A percentile compares a stretch with the other conserved stretches of the same genome.
phyloP scores from a whole-genome alignment of 2,797 vertebrate species.

The Catamblyrhynchus diadema region DNA sequence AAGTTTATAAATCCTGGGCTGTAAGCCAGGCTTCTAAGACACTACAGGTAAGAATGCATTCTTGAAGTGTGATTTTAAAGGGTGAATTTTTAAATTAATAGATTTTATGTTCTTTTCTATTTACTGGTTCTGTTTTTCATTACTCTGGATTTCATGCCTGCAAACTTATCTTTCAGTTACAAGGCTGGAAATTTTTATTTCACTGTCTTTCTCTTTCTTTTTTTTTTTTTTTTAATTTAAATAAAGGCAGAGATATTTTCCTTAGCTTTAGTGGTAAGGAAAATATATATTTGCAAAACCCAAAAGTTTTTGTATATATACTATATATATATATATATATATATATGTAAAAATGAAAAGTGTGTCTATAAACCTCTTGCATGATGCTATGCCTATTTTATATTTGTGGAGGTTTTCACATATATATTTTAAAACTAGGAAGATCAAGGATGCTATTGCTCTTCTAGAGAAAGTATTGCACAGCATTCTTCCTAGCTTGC shows the following conservation, averaged over 20 bases:
- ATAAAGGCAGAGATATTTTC: background rate
- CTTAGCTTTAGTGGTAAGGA: background rate
- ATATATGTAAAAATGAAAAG: too few species aligned
- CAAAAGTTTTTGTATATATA: background rate
- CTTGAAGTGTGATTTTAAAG: background rate
- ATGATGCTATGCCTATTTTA: background rate
- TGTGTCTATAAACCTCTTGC: background rate
- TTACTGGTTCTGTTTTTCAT: background rate
- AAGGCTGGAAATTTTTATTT: background rate
- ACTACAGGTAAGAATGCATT: background rate
- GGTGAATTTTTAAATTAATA: background rate
- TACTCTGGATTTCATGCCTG: background rate
- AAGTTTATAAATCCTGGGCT: background rate
- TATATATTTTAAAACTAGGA: background rate
- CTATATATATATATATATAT: too few species aligned
- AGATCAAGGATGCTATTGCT: background rate
- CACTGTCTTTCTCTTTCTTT: background rate
- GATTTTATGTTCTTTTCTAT: background rate
- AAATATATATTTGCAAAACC: background rate
- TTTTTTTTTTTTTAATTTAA: background rate
- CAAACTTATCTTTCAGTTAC: background rate
- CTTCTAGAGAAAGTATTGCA: background rate
- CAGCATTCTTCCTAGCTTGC: background rate
- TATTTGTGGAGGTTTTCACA: background rate
- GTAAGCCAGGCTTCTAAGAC: background rate